Evolutionary conservation across 2,797 vertebrate species (phyloP).

Genomic region (Liasis olivaceus): DNA sequence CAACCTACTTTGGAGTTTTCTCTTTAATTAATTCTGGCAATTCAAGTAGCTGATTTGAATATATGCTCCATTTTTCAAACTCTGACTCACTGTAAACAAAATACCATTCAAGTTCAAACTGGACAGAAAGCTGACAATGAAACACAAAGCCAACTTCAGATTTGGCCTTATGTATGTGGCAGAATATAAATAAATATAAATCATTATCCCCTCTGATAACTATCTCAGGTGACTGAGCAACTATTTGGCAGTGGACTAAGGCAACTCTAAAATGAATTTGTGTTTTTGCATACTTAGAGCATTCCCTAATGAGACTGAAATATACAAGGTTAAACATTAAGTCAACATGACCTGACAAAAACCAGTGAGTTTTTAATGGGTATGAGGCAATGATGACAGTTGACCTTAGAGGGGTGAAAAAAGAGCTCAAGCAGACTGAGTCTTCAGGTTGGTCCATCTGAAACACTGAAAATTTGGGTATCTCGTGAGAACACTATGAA

Average conservation of each 20-base stretch:
- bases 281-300: not conserved
- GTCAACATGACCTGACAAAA: not conserved
- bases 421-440: not conserved
- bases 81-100: constrained; percentile 47
- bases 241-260: not conserved
- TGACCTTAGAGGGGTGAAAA: not conserved
- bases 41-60: constrained; percentile 25
- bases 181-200: constrained; percentile 12
- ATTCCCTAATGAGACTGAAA: not conserved
- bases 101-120: constrained; percentile 43
- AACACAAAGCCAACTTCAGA: constrained; percentile 36
- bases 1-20: constrained; percentile 26
- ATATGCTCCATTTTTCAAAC: constrained; percentile 44
- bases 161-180: not conserved
- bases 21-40: constrained; percentile 59
- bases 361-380: not conserved
- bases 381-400: not conserved
- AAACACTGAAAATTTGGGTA: not conserved
- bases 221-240: not conserved
- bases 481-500: not conserved
- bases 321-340: not conserved
- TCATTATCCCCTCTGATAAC: not conserved
- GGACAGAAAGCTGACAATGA: constrained; percentile 21
- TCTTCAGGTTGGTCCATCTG: not conserved
- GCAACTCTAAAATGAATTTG: not conserved